Evolutionary conservation across 2,797 vertebrate species (phyloP), one percentile per base, ranked within the genome.

Genomic region (Fringilla coelebs): DNA sequence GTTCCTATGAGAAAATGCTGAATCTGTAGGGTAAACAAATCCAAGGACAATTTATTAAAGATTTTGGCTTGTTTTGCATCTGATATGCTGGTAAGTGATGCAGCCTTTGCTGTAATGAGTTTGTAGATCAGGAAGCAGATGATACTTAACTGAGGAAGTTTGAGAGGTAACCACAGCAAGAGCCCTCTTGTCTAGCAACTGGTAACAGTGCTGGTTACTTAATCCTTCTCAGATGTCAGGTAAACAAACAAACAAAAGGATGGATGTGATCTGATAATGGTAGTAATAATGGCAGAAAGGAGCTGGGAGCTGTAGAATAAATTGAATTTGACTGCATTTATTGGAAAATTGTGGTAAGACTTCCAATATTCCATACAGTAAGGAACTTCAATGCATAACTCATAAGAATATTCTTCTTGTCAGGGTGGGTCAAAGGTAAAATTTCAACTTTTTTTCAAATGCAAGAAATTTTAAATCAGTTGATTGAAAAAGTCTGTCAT

Each of bases 81-180:
- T 86, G 25, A 5, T 16, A 7, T 0, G 3, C 11, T 31, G 24
- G 3, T 48, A 22, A 68, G 45, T 31, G 61, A 14, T 86, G 82
- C 71, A 84, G 74, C 57, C 63, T 92, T 85, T 83, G 22, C 13
- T 61, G 4, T 52, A 70, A 38, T 61, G 51, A 82, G 51, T 14
- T 40, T 71, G 58, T 83, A 85, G 58, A 61, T 80, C 45, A 48
- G 48, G 70, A 74, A 93, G 75, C 88, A 79, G 93, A 80, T 85
- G 65, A 46, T 66, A 18, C 55, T 51, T 90, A 45, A 38, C 79
- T 58, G 40, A 66, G 77, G 65, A 90, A 89, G 89, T 88, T 67
- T 5, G 13, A 75, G 86, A 77, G 29, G 71, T 79, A 96, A 92
- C 89, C 84, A 46, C 80, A 92, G 41, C 28, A 91, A 90, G 49